A percentile compares a stretch with the other conserved stretches of the same genome.
These are phyloP conservation scores for Rhynchophorus ferrugineus DNA, from an alignment of 1,140 invertebrate species.

Conservation along the genomic window DNA sequence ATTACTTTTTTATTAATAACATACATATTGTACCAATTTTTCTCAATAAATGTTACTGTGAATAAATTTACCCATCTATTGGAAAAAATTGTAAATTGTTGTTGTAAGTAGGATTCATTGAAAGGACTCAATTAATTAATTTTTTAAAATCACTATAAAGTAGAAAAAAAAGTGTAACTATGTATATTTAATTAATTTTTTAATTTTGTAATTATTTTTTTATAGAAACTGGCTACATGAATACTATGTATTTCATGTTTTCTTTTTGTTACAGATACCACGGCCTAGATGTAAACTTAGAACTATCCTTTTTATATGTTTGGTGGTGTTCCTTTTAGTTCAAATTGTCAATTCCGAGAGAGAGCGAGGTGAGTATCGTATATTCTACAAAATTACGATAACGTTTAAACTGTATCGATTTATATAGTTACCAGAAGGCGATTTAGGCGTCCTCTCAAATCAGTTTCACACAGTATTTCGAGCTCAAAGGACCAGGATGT, in stretches of 20 bases:
- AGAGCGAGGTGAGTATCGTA: constrained; percentile 27
- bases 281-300: constrained; percentile 31
- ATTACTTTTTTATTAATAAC: too few relatives aligned
- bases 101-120: too few relatives aligned
- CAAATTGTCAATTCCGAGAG: constrained; percentile 24
- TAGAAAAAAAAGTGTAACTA: not conserved
- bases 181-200: not conserved
- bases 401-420: not conserved
- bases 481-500: constrained; percentile 54
- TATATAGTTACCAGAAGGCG: constrained; percentile 45
- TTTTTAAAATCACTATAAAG: not conserved
- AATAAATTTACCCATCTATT: too few relatives aligned
- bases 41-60: too few relatives aligned
- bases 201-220: not conserved
- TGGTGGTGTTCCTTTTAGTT: constrained; percentile 29
- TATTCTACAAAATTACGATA: not conserved
- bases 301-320: constrained; percentile 26
- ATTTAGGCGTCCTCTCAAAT: constrained; percentile 43
- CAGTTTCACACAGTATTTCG: constrained; percentile 35
- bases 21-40: too few relatives aligned
- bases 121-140: too few relatives aligned
- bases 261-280: constrained; percentile 29
- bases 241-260: not conserved
- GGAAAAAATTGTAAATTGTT: too few relatives aligned
- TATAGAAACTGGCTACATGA: not conserved